These are phyloP conservation scores for Panagrolaimus sp. DNA, from an alignment of 1,140 invertebrate species.

Conservation along the genomic window DNA sequence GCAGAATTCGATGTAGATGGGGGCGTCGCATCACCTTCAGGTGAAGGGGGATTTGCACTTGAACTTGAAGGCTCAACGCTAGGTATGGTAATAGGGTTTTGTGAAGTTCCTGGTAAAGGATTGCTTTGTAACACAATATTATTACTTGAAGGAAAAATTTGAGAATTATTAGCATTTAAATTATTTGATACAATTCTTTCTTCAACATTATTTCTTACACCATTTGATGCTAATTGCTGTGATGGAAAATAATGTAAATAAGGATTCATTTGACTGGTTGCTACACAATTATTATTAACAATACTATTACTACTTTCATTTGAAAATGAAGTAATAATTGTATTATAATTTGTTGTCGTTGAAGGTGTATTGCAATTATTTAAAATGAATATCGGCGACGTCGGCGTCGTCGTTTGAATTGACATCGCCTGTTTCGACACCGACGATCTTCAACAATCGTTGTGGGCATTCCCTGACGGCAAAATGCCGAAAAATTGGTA, in stretches of 20 bases:
- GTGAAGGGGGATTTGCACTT: neutral
- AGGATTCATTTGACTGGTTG: neutral
- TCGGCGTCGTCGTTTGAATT: slow-evolving; percentile 5
- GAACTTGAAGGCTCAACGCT: neutral
- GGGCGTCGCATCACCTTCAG: neutral
- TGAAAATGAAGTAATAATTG: too few relatives aligned
- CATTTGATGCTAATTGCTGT: too few relatives aligned
- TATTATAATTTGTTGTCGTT: too few relatives aligned
- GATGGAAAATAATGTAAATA: neutral
- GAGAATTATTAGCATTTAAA: neutral
- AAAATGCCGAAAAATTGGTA: too few relatives aligned
- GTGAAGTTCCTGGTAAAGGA: neutral
- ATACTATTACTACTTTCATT: too few relatives aligned
- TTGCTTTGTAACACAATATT: neutral
- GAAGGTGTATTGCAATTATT: too few relatives aligned
- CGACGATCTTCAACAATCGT: too few relatives aligned
- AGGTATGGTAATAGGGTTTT: neutral
- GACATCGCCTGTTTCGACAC: neutral
- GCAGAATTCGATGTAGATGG: neutral
- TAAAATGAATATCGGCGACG: neutral
- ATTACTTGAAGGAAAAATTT: neutral
- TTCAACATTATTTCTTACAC: too few relatives aligned
- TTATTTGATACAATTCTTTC: neutral
- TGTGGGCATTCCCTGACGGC: too few relatives aligned
- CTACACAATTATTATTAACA: neutral